phyloP scores from a whole-genome alignment of 2,888 invertebrate species.

The Blastobasis adustella region DNA sequence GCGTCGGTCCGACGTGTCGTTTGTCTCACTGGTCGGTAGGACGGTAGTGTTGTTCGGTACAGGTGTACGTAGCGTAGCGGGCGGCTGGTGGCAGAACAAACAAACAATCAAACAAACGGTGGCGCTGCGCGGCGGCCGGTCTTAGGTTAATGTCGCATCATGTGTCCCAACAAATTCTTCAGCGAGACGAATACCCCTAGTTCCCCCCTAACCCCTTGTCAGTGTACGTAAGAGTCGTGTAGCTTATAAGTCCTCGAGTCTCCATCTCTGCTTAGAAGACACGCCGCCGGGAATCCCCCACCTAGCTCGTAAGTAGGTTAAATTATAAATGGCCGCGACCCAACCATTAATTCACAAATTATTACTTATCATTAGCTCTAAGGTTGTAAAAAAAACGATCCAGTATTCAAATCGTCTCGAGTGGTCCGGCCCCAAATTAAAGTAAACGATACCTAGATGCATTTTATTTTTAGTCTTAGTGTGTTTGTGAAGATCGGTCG shows the following conservation, averaged over 20 bases:
- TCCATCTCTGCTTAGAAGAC: constrained; percentile 12
- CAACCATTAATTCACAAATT: constrained; percentile 3
- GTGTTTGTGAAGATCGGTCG: constrained; percentile 30
- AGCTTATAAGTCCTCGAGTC: constrained; percentile 39
- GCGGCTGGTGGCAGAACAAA: constrained; percentile 18
- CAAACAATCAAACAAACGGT: constrained; percentile 45
- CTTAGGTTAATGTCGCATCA: constrained; percentile 60
- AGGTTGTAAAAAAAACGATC: constrained; percentile 26
- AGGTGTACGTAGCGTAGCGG: constrained; percentile 11
- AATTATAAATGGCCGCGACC: not conserved
- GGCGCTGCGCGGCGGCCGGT: constrained; percentile 25
- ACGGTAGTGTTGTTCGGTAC: constrained; percentile 16
- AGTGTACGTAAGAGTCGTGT: constrained; percentile 36
- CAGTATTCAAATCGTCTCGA: constrained; percentile 42
- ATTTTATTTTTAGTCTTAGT: constrained; percentile 51
- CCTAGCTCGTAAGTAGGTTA: constrained; percentile 54
- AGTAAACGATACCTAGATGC: constrained; percentile 38
- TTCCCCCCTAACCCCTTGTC: constrained; percentile 16
- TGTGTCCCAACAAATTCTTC: constrained; percentile 66
- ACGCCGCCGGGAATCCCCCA: constrained; percentile 38
- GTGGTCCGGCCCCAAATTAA: constrained; percentile 40
- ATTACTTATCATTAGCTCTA: constrained; percentile 29
- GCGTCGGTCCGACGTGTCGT: constrained; percentile 5
- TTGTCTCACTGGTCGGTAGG: constrained; percentile 43
- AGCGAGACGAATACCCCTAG: constrained; percentile 54